Percentiles rank a stretch among this genome's conserved stretches.
Conservation (phyloP, 2,888 invertebrate genomes). For the Archaeoteleia sp. region DNA sequence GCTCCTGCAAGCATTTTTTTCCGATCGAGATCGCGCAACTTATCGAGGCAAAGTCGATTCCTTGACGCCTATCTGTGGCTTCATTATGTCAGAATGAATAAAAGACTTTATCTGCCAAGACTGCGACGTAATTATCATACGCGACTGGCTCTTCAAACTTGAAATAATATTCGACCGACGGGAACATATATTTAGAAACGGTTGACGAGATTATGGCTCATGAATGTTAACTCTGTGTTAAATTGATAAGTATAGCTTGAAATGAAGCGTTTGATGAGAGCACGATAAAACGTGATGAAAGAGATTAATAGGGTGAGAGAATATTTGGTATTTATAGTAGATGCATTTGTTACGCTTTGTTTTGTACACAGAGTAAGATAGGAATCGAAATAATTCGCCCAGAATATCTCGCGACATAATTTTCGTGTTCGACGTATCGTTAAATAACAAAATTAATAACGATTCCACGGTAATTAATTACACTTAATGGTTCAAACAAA, state of each 20-base stretch:
- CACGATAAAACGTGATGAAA: too few relatives aligned
- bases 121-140: conserved; percentile 15
- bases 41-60: conserved; percentile 17
- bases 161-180: conserved; percentile 1
- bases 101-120: conserved; percentile 18
- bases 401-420: too few relatives aligned
- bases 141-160: conserved; percentile 6
- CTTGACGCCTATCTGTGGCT: conserved; percentile 16
- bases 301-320: too few relatives aligned
- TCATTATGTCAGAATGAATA: conserved; percentile 26
- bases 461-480: too few relatives aligned
- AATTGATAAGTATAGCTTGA: conserved; percentile 2
- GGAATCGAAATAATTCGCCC: too few relatives aligned
- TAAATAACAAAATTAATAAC: too few relatives aligned
- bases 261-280: not conserved
- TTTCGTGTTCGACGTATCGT: too few relatives aligned
- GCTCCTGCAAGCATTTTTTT: conserved; percentile 8
- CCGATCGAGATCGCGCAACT: conserved; percentile 13
- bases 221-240: not conserved
- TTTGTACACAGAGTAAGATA: too few relatives aligned
- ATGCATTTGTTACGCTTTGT: too few relatives aligned
- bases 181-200: not conserved
- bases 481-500: too few relatives aligned
- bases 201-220: not conserved
- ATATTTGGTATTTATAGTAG: too few relatives aligned